Evolutionary conservation across 2,888 invertebrate genomes (phyloP).

Genomic region (Callinectes sapidus): DNA sequence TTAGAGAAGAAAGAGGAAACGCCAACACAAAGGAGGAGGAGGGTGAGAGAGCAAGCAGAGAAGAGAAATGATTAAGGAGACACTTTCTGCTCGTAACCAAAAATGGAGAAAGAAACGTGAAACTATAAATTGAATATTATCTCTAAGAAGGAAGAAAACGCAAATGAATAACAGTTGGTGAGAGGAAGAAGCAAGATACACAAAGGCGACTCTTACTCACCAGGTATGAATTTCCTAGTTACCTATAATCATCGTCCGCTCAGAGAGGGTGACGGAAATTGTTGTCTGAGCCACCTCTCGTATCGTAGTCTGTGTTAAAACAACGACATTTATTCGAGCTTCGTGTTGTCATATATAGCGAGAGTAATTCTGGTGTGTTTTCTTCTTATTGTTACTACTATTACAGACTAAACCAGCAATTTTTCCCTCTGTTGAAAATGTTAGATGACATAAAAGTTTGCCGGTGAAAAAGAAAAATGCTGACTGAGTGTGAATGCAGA

Average conservation of each 20-base stretch:
- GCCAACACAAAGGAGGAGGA: constrained; percentile 10
- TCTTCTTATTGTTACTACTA: too few relatives aligned
- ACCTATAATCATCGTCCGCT: background rate
- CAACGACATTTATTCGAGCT: background rate
- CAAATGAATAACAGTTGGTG: background rate
- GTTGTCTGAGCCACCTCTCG: background rate
- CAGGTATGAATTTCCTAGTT: background rate
- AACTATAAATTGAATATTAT: constrained; percentile 8
- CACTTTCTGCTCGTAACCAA: background rate
- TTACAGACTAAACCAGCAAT: background rate
- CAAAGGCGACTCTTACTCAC: background rate
- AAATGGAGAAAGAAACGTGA: background rate
- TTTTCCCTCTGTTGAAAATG: background rate
- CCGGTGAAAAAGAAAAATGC: background rate
- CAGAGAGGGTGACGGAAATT: background rate
- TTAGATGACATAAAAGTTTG: background rate
- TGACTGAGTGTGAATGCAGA: background rate
- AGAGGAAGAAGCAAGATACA: background rate
- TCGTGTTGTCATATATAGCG: background rate
- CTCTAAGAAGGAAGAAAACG: background rate
- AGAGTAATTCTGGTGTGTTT: background rate
- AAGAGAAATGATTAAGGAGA: background rate
- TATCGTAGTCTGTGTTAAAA: background rate
- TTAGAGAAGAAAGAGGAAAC: background rate
- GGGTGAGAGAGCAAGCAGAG: background rate